Conservation (phyloP, 2,888 invertebrate genomes). For the Teleiodes luculella region DNA sequence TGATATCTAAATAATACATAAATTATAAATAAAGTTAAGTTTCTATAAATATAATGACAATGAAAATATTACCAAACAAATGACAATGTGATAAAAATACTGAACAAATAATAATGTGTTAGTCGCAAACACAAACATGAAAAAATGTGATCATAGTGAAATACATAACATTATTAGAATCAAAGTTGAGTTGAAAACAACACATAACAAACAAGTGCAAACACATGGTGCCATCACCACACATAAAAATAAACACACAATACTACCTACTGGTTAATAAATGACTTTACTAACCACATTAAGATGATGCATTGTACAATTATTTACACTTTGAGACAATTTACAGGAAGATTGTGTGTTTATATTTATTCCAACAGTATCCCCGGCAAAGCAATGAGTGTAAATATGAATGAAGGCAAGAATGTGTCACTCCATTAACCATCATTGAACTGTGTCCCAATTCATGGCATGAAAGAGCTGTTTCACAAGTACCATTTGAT, state of each 20-base stretch:
- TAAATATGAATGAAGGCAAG: background rate
- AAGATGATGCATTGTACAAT: background rate
- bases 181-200: too few relatives aligned
- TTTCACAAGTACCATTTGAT: too few relatives aligned
- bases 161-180: background rate
- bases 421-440: background rate
- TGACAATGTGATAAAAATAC: too few relatives aligned
- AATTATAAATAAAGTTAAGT: too few relatives aligned
- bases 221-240: constrained; percentile 40
- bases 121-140: background rate
- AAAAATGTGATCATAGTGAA: background rate
- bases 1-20: too few relatives aligned
- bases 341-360: constrained; percentile 27
- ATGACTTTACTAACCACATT: background rate
- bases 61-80: too few relatives aligned
- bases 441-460: background rate
- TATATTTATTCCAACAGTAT: constrained; percentile 42
- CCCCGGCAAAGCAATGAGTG: constrained; percentile 32
- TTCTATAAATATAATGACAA: too few relatives aligned
- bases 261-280: background rate
- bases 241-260: constrained; percentile 36
- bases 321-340: background rate
- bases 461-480: background rate
- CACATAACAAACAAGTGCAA: constrained; percentile 25
- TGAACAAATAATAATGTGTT: background rate